Conservation (phyloP, 2,113 vertebrate genomes). For the Bubo bubo region DNA sequence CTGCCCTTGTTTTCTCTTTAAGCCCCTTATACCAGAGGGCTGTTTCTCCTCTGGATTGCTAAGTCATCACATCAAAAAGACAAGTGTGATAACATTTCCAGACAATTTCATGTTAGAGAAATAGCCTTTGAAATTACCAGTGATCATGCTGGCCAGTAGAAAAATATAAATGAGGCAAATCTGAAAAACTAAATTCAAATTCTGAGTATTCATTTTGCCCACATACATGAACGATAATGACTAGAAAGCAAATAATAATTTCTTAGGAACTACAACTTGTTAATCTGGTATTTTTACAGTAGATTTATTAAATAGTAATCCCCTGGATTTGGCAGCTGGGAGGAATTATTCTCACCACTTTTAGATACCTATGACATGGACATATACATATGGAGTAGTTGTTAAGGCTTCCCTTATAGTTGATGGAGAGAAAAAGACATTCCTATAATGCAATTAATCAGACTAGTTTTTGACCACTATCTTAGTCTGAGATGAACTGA, state of each 20-base stretch:
- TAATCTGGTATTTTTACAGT: neutral
- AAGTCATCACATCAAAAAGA: slow-evolving; percentile 9
- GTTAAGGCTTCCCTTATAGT: neutral
- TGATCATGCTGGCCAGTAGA: neutral
- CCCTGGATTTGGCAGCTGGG: neutral
- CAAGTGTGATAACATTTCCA: neutral
- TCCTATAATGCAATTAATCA: neutral
- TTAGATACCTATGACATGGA: neutral
- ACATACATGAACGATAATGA: neutral
- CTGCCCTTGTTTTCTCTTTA: neutral
- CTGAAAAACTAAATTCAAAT: neutral
- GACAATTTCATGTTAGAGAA: neutral
- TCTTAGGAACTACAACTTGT: neutral
- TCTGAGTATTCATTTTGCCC: neutral
- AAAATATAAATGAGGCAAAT: neutral
- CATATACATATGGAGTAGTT: neutral
- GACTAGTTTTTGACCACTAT: neutral
- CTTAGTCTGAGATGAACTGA: neutral
- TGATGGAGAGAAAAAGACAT: neutral
- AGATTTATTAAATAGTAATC: neutral
- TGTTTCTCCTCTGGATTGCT: neutral
- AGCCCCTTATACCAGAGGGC: neutral
- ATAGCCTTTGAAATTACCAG: neutral
- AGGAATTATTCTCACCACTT: neutral
- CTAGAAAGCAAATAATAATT: neutral